Evolutionary conservation across 2,888 invertebrate species (phyloP).

Genomic region (Yponomeuta sedellus): DNA sequence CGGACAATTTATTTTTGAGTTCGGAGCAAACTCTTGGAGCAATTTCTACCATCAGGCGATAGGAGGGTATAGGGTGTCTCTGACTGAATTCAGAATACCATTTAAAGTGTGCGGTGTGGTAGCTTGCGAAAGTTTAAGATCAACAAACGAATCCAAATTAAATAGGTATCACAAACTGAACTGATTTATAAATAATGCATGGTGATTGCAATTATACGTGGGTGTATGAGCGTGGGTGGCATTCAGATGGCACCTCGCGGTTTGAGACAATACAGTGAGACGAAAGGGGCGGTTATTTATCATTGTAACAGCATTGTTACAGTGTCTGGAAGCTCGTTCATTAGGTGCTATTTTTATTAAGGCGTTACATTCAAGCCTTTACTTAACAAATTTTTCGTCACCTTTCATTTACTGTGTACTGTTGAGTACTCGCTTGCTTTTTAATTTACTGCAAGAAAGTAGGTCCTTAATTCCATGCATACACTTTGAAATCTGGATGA

Average conservation of each 20-base stretch:
- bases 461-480: no score
- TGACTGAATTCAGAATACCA: no score
- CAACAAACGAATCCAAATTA: background rate
- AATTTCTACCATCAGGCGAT: no score
- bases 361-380: background rate
- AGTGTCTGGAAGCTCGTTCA: background rate
- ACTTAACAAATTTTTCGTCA: background rate
- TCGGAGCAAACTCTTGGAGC: no score
- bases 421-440: no score
- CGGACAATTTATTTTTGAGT: no score
- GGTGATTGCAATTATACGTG: background rate
- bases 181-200: background rate
- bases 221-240: background rate
- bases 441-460: no score
- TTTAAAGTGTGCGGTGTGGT: no score
- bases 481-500: no score
- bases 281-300: background rate
- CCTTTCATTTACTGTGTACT: no score
- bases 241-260: background rate
- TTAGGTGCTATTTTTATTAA: background rate
- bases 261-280: background rate
- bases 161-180: background rate
- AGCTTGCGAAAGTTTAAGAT: no score
- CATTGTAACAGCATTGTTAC: background rate
- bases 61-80: no score